Evolutionary conservation across 2,888 invertebrate genomes (phyloP), one percentile per base, ranked within the genome.

Genomic region (Tenthredo scrophulariae): DNA sequence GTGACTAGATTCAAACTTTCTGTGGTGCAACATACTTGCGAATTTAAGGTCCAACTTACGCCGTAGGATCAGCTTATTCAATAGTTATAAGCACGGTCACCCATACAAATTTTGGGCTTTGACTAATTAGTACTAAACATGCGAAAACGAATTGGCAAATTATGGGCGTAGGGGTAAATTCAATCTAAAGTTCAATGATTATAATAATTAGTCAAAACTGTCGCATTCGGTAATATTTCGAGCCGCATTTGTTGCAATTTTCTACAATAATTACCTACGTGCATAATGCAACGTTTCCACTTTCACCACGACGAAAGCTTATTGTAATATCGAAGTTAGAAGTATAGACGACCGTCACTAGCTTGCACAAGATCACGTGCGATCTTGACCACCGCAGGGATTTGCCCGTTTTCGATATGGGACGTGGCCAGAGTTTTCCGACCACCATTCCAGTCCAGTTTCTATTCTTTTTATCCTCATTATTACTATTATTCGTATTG

Each of bases 341-440:
- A 29, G 22, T 26, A 22, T 33, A 40, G 62, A 62, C n/a, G 40
- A 62, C 40, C 18, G 80, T 58, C 80, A 40, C 15, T 62, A 3
- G 40, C 10, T 40, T 62, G 58, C 80, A 40, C 62, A 40, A 40
- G 80, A 80, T 80, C 80, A 80, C 80, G 80, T 80, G 40, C 37
- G 40, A 62, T 80, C 40, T 80, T 2, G 22, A 80, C n/a, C 80
- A 80, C 62, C 40, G 62, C 62, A 80, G 58, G 80, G 80, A 58
- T 80, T 80, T 80, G 58, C 50, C 26, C 37, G 58, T 37, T 40
- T 62, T 62, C 22, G 40, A 62, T 79, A 26, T 33, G 37, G 62
- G 26, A 79, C 58, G 58, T 79, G 79, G 58, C 40, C 58, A 33
- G 58, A 62, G 79, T 37, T 37, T 22, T 58, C 40, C 22, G 79